Percentiles rank a stretch among this genome's conserved stretches.
phyloP scores from a whole-genome alignment of 2,797 vertebrate species.

The Salarias fasciatus region DNA sequence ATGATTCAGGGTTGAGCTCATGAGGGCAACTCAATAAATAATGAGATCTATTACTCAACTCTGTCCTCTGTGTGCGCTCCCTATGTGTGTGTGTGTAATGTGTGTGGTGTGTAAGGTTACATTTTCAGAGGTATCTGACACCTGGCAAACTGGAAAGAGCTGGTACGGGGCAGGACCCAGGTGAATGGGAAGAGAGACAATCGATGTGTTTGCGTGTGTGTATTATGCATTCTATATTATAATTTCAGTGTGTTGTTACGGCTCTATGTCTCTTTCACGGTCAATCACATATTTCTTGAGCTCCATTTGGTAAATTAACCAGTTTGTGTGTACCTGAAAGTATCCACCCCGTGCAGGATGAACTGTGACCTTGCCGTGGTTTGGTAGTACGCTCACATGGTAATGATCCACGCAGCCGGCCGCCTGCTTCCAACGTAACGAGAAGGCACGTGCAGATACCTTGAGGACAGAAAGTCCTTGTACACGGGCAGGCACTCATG shows the following conservation, averaged over 20 bases:
- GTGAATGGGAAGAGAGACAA: constrained; percentile 47
- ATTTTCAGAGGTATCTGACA: constrained; percentile 74
- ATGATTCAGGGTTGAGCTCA: constrained; percentile 92
- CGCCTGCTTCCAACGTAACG: constrained; percentile 82
- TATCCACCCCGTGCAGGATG: constrained; percentile 62
- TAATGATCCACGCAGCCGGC: constrained; percentile 81
- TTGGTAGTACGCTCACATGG: constrained; percentile 82
- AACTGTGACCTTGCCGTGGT: constrained; percentile 84
- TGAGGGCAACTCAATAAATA: constrained; percentile 91
- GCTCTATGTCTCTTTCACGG: too few relatives aligned
- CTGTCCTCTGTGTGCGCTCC: constrained; percentile 39
- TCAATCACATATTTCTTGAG: too few relatives aligned
- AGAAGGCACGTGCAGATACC: constrained; percentile 74
- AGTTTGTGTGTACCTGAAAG: constrained; percentile 69
- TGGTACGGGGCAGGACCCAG: constrained; percentile 41
- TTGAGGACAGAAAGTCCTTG: constrained; percentile 47
- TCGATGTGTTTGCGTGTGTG: constrained; percentile 6
- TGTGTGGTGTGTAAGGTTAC: constrained; percentile 77
- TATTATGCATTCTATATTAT: constrained; percentile 12
- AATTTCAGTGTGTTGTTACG: constrained; percentile 2
- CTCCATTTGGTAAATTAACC: neutral
- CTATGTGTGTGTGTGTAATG: constrained; percentile 19
- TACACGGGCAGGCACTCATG: constrained; percentile 61
- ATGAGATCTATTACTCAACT: constrained; percentile 93
- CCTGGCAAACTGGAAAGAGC: constrained; percentile 67